Conservation (phyloP, 2,888 invertebrate genomes). For the Calameuta idolon region DNA sequence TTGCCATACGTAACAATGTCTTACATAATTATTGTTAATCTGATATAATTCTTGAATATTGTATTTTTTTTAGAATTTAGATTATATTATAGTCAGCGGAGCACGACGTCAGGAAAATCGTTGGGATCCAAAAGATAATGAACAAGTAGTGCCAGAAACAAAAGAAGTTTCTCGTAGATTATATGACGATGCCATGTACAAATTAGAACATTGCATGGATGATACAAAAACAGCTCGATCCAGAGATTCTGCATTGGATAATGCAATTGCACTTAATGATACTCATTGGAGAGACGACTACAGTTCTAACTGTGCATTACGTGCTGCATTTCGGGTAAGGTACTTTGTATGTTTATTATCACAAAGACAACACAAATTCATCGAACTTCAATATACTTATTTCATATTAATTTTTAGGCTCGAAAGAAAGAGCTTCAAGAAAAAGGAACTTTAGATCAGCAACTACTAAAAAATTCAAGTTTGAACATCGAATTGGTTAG, state of each 20-base stretch:
- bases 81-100: constrained; percentile 95
- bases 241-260: constrained; percentile 79
- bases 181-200: constrained; percentile 98
- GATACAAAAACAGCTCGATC: constrained; percentile 80
- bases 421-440: constrained; percentile 82
- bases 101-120: constrained; percentile 96
- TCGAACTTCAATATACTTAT: background rate
- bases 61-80: constrained; percentile 82
- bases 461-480: constrained; percentile 80
- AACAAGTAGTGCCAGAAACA: constrained; percentile 92
- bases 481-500: constrained; percentile 82
- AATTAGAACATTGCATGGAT: constrained; percentile 90
- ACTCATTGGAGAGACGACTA: constrained; percentile 93
- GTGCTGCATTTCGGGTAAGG: constrained; percentile 87
- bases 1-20: background rate
- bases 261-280: constrained; percentile 83
- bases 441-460: constrained; percentile 76
- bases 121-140: constrained; percentile 98
- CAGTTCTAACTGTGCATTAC: constrained; percentile 85
- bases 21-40: constrained; percentile 5
- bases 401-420: constrained; percentile 66
- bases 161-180: constrained; percentile 90
- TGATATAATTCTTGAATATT: constrained; percentile 11
- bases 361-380: background rate
- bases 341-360: background rate